Evolutionary conservation across 2,113 vertebrate genomes (phyloP), one percentile per base, ranked within the genome.

Genomic region (Ammodytes dubius): DNA sequence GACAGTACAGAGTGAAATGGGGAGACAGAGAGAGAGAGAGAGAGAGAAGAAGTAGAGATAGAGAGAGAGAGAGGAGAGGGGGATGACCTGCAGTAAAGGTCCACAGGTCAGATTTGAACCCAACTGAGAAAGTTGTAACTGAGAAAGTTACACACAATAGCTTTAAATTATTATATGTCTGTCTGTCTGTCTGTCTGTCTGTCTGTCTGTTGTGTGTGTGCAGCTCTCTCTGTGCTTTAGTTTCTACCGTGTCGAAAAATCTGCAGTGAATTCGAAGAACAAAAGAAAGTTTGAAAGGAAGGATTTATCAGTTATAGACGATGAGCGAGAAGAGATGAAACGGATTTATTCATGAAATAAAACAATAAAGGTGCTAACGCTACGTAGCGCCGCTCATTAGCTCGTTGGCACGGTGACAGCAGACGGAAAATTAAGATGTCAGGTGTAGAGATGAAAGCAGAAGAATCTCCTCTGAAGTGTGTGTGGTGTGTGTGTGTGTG

Each of bases 361-460:
- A 70, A 71, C 63, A 72, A 81, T 70, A 60, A 81, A 81, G 66
- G 54, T 70, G 45, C 68, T 53, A 80, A 82, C 79, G 27, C 27
- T 27, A 27, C 27, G 8, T 59, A 68, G 50, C 56, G 43, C n/a
- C 47, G 65, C 89, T 91, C 87, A 87, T 89, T 87, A 91, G 85
- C 77, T 65, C 4, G 19, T 64, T n/a, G 70, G 78, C 71, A 37
- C 8, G 9, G 60, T 79, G 84, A 74, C 79, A 65, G 39, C 17
- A 74, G 81, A 82, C 70, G 50, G 74, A 83, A 87, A 88, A 90
- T 79, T 87, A 84, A 91, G 74, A 78, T 72, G 69, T 85, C 82
- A 70, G 87, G 79, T 80, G 63, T 47, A 6, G 54, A 88, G 84
- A 88, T 91, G 80, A 90, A 90, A 92, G 86, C 66, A 10, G 60